Conservation (phyloP, 2,888 invertebrate species). For the Diadegma fenestrale region DNA sequence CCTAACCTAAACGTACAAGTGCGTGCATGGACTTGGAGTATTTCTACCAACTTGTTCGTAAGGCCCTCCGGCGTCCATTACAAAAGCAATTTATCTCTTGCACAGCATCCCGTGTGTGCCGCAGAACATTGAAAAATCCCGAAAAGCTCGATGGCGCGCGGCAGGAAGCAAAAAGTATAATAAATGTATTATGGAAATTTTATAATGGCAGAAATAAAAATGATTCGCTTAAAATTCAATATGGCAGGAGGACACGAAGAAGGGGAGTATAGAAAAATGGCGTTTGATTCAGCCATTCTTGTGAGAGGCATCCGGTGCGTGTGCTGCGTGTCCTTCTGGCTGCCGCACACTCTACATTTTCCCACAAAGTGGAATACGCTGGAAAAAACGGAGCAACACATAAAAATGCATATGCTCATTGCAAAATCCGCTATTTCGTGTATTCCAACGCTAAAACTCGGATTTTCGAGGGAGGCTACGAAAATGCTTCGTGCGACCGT, state of each 20-base stretch:
- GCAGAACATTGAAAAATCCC: not conserved
- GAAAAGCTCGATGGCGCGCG: not conserved
- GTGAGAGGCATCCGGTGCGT: slow-evolving; percentile 68
- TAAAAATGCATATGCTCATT: too few relatives aligned
- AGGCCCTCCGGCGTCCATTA: slow-evolving; percentile 38
- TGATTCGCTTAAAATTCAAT: slow-evolving; percentile 30
- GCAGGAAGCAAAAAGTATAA: not conserved
- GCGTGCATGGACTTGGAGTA: slow-evolving; percentile 21
- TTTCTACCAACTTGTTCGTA: slow-evolving; percentile 7
- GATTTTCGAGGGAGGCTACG: slow-evolving; percentile 50
- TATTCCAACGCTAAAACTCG: too few relatives aligned
- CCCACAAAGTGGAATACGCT: slow-evolving; percentile 35
- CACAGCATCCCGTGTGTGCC: not conserved
- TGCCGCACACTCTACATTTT: slow-evolving; percentile 49
- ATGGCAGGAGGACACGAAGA: slow-evolving; percentile 28
- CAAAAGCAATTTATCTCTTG: slow-evolving; percentile 2
- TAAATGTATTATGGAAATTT: not conserved
- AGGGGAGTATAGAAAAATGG: slow-evolving; percentile 60
- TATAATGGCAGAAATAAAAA: not conserved
- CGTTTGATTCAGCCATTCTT: slow-evolving; percentile 67
- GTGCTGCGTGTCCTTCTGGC: slow-evolving; percentile 62
- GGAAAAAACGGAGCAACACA: too few relatives aligned
- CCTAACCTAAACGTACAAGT: slow-evolving; percentile 52
- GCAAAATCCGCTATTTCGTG: too few relatives aligned
- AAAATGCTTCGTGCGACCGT: slow-evolving; percentile 52